phyloP scores from a whole-genome alignment of 2,113 vertebrate species.

The Symphodus melops region DNA sequence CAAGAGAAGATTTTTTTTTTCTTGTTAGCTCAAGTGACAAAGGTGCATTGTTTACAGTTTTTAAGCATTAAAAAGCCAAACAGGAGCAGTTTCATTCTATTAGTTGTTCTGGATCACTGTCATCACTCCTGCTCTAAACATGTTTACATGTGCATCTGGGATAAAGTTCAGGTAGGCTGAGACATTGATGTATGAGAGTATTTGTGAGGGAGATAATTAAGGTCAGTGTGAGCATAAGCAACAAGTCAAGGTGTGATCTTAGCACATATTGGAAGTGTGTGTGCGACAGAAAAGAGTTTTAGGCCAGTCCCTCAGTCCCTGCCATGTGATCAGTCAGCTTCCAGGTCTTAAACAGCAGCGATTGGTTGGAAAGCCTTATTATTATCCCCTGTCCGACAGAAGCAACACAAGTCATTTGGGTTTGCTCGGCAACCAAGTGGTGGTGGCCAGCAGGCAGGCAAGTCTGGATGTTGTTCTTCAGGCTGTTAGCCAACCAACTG shows the following conservation, averaged over 20 bases:
- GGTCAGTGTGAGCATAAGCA: slow-evolving; percentile 42
- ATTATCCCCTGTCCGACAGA: slow-evolving; percentile 74
- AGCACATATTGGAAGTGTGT: slow-evolving; percentile 6
- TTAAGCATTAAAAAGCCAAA: slow-evolving; percentile 6
- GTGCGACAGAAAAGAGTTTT: slow-evolving; percentile 58
- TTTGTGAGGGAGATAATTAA: slow-evolving; percentile 23
- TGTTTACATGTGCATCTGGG: slow-evolving; percentile 23
- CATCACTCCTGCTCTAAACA: neutral
- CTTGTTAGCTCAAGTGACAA: neutral
- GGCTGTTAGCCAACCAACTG: slow-evolving; percentile 78
- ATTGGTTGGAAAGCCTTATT: slow-evolving; percentile 79
- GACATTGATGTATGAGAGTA: slow-evolving; percentile 11
- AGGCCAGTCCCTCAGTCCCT: slow-evolving; percentile 62
- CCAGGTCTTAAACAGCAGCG: slow-evolving; percentile 66
- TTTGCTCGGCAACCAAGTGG: slow-evolving; percentile 81
- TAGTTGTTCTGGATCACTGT: neutral
- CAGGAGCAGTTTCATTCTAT: neutral
- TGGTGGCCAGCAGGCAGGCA: slow-evolving; percentile 67
- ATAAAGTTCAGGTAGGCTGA: slow-evolving; percentile 24
- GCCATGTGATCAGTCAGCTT: slow-evolving; percentile 76
- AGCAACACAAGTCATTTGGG: slow-evolving; percentile 82
- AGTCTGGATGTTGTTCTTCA: slow-evolving; percentile 67
- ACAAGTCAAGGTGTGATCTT: slow-evolving; percentile 31
- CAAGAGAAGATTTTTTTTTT: neutral
- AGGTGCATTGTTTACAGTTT: neutral